Conservation (phyloP, 2,113 vertebrate species). For the Rhea pennata region DNA sequence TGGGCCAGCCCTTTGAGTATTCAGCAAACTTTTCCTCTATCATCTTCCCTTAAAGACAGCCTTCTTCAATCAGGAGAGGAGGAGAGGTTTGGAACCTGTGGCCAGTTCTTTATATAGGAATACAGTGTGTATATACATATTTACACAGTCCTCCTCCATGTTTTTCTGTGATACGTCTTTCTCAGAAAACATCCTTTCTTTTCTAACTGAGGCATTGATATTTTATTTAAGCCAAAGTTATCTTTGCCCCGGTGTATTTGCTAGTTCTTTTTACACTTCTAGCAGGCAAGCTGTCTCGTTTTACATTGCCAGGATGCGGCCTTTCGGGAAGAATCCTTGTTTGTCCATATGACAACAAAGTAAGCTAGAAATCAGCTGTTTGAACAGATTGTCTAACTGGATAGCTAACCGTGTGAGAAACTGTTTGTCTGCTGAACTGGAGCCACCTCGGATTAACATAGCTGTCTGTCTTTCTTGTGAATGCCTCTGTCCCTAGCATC, state of each 20-base stretch:
- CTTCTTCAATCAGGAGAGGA: not conserved
- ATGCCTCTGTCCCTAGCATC: slow-evolving; percentile 14
- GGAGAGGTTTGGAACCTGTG: not conserved
- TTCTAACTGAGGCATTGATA: slow-evolving; percentile 4
- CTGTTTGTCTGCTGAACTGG: slow-evolving; percentile 64
- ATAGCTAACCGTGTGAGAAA: slow-evolving; percentile 54
- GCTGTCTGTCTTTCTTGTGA: slow-evolving; percentile 43
- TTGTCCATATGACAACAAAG: slow-evolving; percentile 68
- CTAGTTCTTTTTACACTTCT: slow-evolving; percentile 63
- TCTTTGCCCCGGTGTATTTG: slow-evolving; percentile 56
- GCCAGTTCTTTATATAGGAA: not conserved
- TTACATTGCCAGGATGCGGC: slow-evolving; percentile 55
- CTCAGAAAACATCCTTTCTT: slow-evolving; percentile 38
- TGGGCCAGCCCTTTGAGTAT: not conserved
- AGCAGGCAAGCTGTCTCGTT: slow-evolving; percentile 63
- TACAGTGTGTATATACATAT: slow-evolving; percentile 36
- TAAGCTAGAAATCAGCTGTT: slow-evolving; percentile 69
- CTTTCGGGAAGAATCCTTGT: slow-evolving; percentile 65
- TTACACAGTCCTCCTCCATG: slow-evolving; percentile 43
- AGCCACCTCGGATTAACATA: slow-evolving; percentile 66
- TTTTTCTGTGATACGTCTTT: slow-evolving; percentile 32
- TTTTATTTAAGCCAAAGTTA: slow-evolving; percentile 57
- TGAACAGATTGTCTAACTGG: slow-evolving; percentile 70
- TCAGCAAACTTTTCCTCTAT: not conserved
- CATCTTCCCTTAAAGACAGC: not conserved